These are phyloP conservation scores for Scylla paramamosain DNA, from an alignment of 1,140 invertebrate species.

Conservation along the genomic window DNA sequence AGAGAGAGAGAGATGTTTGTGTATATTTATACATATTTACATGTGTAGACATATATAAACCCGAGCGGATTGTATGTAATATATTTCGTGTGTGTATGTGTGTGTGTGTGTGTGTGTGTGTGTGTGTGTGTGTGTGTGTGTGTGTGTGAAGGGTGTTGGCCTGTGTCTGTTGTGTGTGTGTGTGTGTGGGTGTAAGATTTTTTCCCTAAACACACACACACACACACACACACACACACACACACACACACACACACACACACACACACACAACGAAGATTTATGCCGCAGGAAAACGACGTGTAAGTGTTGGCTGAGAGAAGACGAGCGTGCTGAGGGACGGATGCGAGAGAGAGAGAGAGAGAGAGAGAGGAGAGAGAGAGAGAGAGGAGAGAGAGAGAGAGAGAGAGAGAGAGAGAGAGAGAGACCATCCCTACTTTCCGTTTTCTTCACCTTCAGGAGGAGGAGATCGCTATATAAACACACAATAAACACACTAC, in stretches of 20 bases:
- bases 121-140: too few species aligned
- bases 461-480: too few species aligned
- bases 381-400: conserved; percentile 27
- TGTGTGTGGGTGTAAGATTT: neutral
- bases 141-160: too few species aligned
- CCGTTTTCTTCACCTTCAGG: too few species aligned
- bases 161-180: too few species aligned
- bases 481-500: too few species aligned
- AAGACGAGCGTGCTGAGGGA: neutral
- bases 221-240: conserved; percentile 50
- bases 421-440: neutral
- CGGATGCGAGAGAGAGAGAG: neutral
- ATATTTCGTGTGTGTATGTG: too few species aligned
- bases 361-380: conserved; percentile 3
- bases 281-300: neutral
- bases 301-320: neutral
- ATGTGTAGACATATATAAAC: neutral
- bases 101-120: too few species aligned
- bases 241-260: conserved; percentile 51
- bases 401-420: neutral
- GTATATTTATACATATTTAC: neutral
- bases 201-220: conserved; percentile 30
- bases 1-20: neutral
- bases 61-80: neutral
- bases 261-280: conserved; percentile 30